Percentiles rank a stretch among this genome's conserved stretches.
These are phyloP conservation scores for Sabatieria punctata DNA, from an alignment of 2,888 invertebrate species.

Conservation along the genomic window DNA sequence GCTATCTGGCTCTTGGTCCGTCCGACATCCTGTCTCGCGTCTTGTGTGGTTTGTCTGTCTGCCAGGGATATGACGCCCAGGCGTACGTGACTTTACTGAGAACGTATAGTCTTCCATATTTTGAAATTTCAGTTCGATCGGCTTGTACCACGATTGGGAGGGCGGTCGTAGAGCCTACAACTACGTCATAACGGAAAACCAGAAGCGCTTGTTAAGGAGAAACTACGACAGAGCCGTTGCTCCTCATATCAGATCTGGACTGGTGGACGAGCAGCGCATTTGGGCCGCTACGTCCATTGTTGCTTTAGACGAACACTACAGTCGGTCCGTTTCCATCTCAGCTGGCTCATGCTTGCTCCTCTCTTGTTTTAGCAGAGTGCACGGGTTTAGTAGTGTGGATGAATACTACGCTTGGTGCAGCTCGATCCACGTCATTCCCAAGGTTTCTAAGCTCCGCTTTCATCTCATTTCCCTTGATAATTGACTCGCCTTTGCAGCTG, in stretches of 20 bases:
- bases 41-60: conserved; percentile 73
- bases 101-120: neutral
- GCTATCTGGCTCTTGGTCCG: conserved; percentile 64
- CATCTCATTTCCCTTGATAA: too few species aligned
- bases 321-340: conserved; percentile 38
- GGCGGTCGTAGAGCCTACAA: conserved; percentile 73
- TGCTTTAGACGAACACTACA: conserved; percentile 74
- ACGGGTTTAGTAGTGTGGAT: conserved; percentile 55
- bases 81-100: conserved; percentile 48
- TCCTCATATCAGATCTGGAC: conserved; percentile 17
- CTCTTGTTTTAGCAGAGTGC: conserved; percentile 44
- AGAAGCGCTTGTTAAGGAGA: conserved; percentile 65
- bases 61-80: conserved; percentile 80
- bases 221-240: conserved; percentile 48
- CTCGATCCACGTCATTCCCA: conserved; percentile 59
- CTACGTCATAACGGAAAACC: conserved; percentile 79
- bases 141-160: conserved; percentile 59
- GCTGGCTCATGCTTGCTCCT: neutral
- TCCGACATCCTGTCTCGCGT: conserved; percentile 38
- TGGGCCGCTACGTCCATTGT: conserved; percentile 68
- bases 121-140: neutral
- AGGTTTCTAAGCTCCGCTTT: too few species aligned
- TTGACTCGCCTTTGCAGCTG: too few species aligned
- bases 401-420: conserved; percentile 72
- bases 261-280: conserved; percentile 51